phyloP scores from a whole-genome alignment of 1,140 invertebrate genomes.

The Sarcophaga bullata region DNA sequence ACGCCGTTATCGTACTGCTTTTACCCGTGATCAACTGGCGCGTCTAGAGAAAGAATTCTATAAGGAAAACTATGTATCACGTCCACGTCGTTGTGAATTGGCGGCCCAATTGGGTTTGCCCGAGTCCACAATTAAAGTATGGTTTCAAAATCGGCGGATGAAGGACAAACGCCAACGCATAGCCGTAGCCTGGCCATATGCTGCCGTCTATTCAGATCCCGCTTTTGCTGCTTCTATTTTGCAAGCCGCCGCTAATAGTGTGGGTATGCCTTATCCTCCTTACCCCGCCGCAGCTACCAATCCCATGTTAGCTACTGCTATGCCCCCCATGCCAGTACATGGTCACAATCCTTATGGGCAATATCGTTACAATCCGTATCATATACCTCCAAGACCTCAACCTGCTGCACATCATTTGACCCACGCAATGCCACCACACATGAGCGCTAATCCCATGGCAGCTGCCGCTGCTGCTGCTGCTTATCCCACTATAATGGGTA shows the following conservation, averaged over 20 bases:
- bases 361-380: conserved; percentile 65
- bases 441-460: conserved; percentile 49
- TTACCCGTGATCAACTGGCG: conserved; percentile 93
- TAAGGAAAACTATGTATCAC: conserved; percentile 97
- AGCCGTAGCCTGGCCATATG: conserved; percentile 93
- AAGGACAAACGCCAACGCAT: conserved; percentile 96
- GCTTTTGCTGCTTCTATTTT: conserved; percentile 90
- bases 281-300: conserved; percentile 65
- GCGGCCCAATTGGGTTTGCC: conserved; percentile 92
- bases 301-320: conserved; percentile 67
- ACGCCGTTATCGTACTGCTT: conserved; percentile 95
- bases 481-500: conserved; percentile 47
- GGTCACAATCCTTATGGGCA: conserved; percentile 65
- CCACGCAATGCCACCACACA: conserved; percentile 52
- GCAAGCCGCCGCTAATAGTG: conserved; percentile 83
- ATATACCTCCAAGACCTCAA: conserved; percentile 53
- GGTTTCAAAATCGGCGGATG: conserved; percentile 99
- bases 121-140: conserved; percentile 99
- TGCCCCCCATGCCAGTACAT: conserved; percentile 67
- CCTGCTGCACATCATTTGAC: conserved; percentile 64
- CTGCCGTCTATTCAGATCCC: conserved; percentile 91
- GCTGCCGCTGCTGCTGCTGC: conserved; percentile 45
- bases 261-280: conserved; percentile 71
- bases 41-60: conserved; percentile 97
- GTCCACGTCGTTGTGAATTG: conserved; percentile 94